phyloP scores from a whole-genome alignment of 2,888 invertebrate genomes.

The Agrochola circellaris region DNA sequence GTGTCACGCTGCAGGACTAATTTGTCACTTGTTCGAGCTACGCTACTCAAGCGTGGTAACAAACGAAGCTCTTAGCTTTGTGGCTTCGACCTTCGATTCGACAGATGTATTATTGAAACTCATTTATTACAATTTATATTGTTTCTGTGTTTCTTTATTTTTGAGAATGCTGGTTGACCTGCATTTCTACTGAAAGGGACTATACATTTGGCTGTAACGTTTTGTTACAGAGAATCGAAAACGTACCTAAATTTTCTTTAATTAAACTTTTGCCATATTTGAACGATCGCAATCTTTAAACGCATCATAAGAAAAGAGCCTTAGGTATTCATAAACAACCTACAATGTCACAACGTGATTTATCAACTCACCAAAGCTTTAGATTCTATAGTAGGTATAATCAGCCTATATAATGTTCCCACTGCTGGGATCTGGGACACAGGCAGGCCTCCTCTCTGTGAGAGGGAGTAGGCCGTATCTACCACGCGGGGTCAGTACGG shows the following conservation, averaged over 20 bases:
- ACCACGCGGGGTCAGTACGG: no score
- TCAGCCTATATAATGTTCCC: no score
- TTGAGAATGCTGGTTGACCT: no score
- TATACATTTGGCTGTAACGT: conserved; percentile 4
- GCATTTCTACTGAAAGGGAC: conserved; percentile 11
- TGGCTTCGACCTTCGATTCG: no score
- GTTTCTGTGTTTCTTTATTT: no score
- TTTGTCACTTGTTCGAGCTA: neutral
- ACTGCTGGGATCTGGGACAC: no score
- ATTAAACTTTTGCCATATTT: neutral
- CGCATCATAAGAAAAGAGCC: no score
- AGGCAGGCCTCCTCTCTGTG: no score
- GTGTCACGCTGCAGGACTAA: neutral
- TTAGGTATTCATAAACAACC: neutral
- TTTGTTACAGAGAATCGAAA: neutral
- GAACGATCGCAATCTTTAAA: neutral
- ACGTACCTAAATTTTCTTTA: neutral
- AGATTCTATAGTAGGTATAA: neutral
- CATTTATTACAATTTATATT: no score
- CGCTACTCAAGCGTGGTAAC: neutral
- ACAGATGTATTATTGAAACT: no score
- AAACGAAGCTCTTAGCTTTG: neutral
- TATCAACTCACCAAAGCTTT: neutral
- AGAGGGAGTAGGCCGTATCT: no score
- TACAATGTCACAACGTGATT: neutral